Evolutionary conservation across 2,797 vertebrate genomes (phyloP).

Genomic region (Peromyscus aztecus): DNA sequence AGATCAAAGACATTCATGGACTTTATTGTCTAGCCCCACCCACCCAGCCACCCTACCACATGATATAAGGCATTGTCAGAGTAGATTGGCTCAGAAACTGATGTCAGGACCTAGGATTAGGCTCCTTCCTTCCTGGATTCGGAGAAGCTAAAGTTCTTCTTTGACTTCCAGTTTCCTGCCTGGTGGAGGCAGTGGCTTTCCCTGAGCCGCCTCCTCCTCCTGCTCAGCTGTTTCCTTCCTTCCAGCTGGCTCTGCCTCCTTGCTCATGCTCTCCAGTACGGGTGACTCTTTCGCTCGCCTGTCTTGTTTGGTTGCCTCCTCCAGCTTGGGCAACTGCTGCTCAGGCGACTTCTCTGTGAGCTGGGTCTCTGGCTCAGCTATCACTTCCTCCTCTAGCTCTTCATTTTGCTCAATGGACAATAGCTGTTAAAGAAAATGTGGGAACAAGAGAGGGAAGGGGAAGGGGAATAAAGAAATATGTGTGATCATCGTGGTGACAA

Average conservation of each 20-base stretch:
- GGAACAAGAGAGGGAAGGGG: neutral
- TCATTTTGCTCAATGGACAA: constrained; percentile 46
- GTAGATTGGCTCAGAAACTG: neutral
- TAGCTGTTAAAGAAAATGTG: constrained; percentile 44
- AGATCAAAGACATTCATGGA: neutral
- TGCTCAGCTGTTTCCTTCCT: neutral
- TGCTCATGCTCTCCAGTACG: neutral
- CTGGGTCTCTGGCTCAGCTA: neutral
- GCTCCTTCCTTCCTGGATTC: neutral
- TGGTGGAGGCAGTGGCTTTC: neutral
- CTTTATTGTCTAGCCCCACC: constrained; percentile 60
- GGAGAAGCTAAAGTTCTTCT: constrained; percentile 74
- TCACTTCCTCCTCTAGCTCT: constrained; percentile 7
- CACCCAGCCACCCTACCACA: neutral
- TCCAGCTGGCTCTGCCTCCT: neutral
- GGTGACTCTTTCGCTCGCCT: neutral
- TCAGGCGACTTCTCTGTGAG: neutral
- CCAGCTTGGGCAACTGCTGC: neutral
- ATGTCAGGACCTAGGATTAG: neutral
- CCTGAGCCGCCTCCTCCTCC: neutral
- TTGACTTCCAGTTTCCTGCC: constrained; percentile 39
- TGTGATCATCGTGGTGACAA: neutral
- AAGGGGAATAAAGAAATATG: neutral
- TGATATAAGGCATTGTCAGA: neutral
- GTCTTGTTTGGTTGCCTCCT: neutral